phyloP scores from a whole-genome alignment of 1,140 invertebrate species.

The Ylistrum balloti region DNA sequence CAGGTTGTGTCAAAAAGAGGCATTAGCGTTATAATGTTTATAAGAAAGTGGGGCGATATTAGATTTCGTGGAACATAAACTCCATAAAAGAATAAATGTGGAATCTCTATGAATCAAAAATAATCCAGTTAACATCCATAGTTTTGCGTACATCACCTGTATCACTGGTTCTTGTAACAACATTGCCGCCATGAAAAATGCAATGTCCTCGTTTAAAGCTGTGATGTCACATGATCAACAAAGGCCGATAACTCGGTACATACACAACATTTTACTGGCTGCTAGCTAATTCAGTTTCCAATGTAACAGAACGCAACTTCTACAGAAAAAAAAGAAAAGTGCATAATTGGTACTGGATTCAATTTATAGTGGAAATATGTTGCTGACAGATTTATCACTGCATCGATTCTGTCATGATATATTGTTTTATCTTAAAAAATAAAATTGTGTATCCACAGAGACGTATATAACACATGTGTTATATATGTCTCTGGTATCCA shows the following conservation, averaged over 20 bases:
- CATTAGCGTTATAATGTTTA: not conserved
- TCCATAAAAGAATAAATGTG: not conserved
- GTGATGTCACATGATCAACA: constrained; percentile 38
- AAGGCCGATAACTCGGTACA: not conserved
- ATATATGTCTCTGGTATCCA: too few relatives aligned
- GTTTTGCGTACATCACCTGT: not conserved
- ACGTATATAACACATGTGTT: too few relatives aligned
- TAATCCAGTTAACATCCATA: not conserved
- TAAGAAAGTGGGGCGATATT: not conserved
- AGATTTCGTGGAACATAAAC: not conserved
- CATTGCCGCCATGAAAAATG: constrained; percentile 28
- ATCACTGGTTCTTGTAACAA: constrained; percentile 12
- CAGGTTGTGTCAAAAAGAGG: constrained; percentile 19
- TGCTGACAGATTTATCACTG: too few relatives aligned
- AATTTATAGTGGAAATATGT: too few relatives aligned
- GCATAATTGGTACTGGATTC: too few relatives aligned
- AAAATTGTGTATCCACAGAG: too few relatives aligned
- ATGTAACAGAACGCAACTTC: too few relatives aligned
- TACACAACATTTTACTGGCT: too few relatives aligned
- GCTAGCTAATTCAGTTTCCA: too few relatives aligned
- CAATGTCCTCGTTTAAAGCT: constrained; percentile 38
- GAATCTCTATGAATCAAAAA: not conserved
- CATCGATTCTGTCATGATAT: too few relatives aligned
- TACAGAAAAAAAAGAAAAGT: too few relatives aligned
- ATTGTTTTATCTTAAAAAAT: too few relatives aligned